A percentile compares a stretch with the other conserved stretches of the same genome.
Evolutionary conservation across 1,140 invertebrate species (phyloP).

Genomic region (Stenopsyche tienmushanensis): DNA sequence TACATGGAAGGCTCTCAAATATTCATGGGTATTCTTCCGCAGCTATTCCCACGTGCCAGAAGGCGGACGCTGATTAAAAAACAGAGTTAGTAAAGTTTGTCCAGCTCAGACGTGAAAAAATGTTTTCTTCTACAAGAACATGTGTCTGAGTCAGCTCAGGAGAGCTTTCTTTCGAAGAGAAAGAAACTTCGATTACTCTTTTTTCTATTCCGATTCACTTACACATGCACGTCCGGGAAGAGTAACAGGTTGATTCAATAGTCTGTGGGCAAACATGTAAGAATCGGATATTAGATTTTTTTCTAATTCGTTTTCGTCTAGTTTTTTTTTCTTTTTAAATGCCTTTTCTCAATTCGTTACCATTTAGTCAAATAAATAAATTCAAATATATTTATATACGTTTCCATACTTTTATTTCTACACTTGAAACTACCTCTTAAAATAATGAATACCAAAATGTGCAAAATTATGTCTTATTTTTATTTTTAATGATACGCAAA

Average conservation of each 20-base stretch:
- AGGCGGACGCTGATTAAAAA: conserved; percentile 33
- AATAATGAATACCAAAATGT: too few species aligned
- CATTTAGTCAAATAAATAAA: too few species aligned
- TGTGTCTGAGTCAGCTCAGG: conserved; percentile 10
- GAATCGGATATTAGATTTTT: too few species aligned
- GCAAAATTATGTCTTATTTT: too few species aligned
- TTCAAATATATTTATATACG: too few species aligned
- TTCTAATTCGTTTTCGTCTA: too few species aligned
- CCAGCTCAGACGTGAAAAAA: conserved; percentile 25
- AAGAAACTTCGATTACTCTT: conserved; percentile 23
- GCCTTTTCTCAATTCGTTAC: too few species aligned
- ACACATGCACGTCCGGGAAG: neutral
- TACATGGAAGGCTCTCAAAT: conserved; percentile 1
- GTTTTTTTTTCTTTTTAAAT: too few species aligned
- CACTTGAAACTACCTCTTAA: too few species aligned
- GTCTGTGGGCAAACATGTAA: neutral
- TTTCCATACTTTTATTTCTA: too few species aligned
- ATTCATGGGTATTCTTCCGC: conserved; percentile 22
- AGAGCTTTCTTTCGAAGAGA: neutral
- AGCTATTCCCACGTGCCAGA: conserved; percentile 16
- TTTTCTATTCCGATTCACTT: neutral
- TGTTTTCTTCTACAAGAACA: conserved; percentile 21
- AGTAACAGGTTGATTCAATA: conserved; percentile 18
- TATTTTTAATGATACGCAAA: too few species aligned
- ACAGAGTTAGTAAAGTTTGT: conserved; percentile 17